These are phyloP conservation scores for Patella depressa DNA, from an alignment of 2,888 invertebrate genomes.

Conservation along the genomic window DNA sequence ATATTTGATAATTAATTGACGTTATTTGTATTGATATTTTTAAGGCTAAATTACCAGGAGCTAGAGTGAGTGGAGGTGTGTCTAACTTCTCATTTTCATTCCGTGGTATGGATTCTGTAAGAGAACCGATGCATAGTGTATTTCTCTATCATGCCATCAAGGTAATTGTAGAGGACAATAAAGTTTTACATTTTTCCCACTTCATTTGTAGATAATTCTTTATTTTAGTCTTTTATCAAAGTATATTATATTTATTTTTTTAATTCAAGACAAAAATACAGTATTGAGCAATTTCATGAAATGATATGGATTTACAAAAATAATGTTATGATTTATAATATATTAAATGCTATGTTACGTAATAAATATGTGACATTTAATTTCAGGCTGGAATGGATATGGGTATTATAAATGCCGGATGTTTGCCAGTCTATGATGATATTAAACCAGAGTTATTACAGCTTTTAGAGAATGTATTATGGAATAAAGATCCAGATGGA, in stretches of 20 bases:
- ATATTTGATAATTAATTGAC: neutral
- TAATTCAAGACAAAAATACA: no score
- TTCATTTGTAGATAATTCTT: no score
- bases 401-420: constrained; percentile 77
- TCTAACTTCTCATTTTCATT: constrained; percentile 77
- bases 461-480: constrained; percentile 74
- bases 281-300: no score
- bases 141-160: constrained; percentile 77
- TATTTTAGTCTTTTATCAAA: no score
- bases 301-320: no score
- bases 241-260: no score
- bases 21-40: constrained; percentile 21
- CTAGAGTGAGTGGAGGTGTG: constrained; percentile 76
- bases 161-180: constrained; percentile 51
- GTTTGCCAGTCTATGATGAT: constrained; percentile 75
- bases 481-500: constrained; percentile 74
- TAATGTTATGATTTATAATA: no score
- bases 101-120: constrained; percentile 74
- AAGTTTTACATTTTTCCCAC: no score
- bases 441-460: constrained; percentile 73
- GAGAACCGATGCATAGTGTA: constrained; percentile 76
- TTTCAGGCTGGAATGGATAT: constrained; percentile 75
- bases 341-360: neutral
- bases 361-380: neutral
- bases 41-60: constrained; percentile 72